Evolutionary conservation across 2,113 vertebrate genomes (phyloP).

Genomic region (Axis porcinus): DNA sequence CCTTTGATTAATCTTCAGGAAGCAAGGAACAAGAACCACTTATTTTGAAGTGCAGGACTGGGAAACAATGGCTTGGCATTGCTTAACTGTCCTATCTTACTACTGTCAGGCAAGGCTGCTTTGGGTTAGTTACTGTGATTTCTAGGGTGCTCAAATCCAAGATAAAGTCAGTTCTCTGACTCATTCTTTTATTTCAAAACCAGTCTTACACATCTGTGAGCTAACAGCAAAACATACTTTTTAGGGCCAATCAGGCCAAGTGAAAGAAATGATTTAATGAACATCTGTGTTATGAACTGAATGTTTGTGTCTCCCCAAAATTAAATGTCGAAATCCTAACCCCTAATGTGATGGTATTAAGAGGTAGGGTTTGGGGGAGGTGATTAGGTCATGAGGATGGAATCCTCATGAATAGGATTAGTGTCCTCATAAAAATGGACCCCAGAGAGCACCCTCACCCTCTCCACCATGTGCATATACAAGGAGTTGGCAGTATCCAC

Average conservation of each 20-base stretch:
- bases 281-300: background rate
- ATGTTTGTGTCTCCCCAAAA: background rate
- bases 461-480: background rate
- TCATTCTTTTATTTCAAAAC: background rate
- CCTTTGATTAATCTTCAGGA: constrained; percentile 73
- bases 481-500: background rate
- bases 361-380: too few species aligned
- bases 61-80: constrained; percentile 44
- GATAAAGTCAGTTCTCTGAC: background rate
- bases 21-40: constrained; percentile 71
- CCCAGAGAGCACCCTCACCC: background rate
- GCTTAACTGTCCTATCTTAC: constrained; percentile 38
- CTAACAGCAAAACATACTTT: background rate
- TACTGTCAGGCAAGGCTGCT: background rate
- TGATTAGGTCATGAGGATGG: background rate
- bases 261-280: background rate
- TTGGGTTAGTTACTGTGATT: background rate
- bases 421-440: background rate
- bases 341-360: background rate
- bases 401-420: background rate
- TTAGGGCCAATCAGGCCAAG: background rate
- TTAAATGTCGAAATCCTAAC: background rate
- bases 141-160: background rate
- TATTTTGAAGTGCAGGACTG: constrained; percentile 58
- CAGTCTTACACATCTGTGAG: background rate